Evolutionary conservation across 2,888 invertebrate species (phyloP).

Genomic region (Petrophora chlorosata): DNA sequence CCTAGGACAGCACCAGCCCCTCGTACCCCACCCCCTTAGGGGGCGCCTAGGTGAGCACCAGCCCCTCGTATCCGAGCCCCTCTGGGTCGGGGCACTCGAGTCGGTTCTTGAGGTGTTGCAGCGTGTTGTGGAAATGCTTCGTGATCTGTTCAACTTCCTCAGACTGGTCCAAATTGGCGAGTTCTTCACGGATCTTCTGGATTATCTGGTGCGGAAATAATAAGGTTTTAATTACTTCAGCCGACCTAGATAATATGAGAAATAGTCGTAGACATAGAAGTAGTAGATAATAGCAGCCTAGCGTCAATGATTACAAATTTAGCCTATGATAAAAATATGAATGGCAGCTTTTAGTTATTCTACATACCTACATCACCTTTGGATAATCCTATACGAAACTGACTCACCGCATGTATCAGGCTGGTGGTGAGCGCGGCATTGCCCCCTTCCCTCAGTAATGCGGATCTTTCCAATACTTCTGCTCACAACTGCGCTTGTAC

Average conservation of each 20-base stretch:
- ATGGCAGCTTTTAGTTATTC: too few relatives aligned
- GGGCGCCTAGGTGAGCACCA: too few relatives aligned
- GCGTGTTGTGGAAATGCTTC: constrained; percentile 96
- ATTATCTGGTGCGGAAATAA: constrained; percentile 87
- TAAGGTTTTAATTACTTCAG: too few relatives aligned
- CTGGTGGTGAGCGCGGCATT: constrained; percentile 85
- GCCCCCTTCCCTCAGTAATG: constrained; percentile 96
- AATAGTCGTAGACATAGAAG: too few relatives aligned
- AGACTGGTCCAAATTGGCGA: constrained; percentile 96
- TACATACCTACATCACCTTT: too few relatives aligned
- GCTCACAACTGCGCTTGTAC: constrained; percentile 98
- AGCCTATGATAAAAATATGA: too few relatives aligned
- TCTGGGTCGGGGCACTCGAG: constrained; percentile 87
- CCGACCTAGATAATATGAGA: too few relatives aligned
- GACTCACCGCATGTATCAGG: constrained; percentile 84
- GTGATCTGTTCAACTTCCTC: constrained; percentile 99
- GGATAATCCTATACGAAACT: too few relatives aligned
- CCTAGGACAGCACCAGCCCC: constrained; percentile 77
- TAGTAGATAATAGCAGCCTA: too few relatives aligned
- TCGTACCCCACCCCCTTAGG: constrained; percentile 86
- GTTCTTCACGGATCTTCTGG: constrained; percentile 95
- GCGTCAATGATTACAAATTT: too few relatives aligned
- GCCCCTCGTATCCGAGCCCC: constrained; percentile 85
- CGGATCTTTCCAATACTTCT: constrained; percentile 96
- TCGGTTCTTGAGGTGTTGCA: constrained; percentile 89